Conservation (phyloP, 92 coral and sea anemone genomes). For the Palythoa caribaeorum region DNA sequence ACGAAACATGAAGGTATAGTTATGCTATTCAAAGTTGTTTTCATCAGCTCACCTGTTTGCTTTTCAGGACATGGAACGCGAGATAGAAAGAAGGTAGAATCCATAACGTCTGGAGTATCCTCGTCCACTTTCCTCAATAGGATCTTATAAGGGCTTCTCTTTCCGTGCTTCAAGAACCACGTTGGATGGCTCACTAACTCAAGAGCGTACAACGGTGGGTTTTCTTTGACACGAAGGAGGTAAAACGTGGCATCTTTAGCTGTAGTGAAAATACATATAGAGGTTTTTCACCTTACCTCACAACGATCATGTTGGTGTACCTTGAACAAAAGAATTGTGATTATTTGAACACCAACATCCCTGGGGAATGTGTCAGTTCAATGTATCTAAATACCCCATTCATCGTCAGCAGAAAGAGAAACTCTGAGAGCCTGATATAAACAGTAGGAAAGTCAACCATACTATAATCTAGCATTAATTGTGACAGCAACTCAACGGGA, state of each 20-base stretch:
- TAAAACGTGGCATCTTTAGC: constrained; percentile 93
- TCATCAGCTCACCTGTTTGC: constrained; percentile 15
- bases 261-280: not conserved
- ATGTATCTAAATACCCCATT: too few species aligned
- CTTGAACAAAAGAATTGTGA: too few species aligned
- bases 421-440: too few species aligned
- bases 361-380: too few species aligned
- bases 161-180: constrained; percentile 78
- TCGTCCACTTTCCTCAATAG: constrained; percentile 68
- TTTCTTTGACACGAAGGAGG: constrained; percentile 70
- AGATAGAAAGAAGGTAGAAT: constrained; percentile 74
- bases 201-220: constrained; percentile 80
- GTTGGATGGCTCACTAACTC: constrained; percentile 82
- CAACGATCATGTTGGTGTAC: too few species aligned
- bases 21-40: not conserved
- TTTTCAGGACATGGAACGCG: constrained; percentile 34
- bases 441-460: too few species aligned
- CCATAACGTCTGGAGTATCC: constrained; percentile 65
- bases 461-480: too few species aligned
- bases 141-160: constrained; percentile 64
- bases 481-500: too few species aligned
- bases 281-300: not conserved
- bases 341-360: too few species aligned
- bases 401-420: too few species aligned
- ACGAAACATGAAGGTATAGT: not conserved